A percentile compares a stretch with the other conserved stretches of the same genome.
phyloP scores from a whole-genome alignment of 2,888 invertebrate genomes.

The Cryptus viduatorius region DNA sequence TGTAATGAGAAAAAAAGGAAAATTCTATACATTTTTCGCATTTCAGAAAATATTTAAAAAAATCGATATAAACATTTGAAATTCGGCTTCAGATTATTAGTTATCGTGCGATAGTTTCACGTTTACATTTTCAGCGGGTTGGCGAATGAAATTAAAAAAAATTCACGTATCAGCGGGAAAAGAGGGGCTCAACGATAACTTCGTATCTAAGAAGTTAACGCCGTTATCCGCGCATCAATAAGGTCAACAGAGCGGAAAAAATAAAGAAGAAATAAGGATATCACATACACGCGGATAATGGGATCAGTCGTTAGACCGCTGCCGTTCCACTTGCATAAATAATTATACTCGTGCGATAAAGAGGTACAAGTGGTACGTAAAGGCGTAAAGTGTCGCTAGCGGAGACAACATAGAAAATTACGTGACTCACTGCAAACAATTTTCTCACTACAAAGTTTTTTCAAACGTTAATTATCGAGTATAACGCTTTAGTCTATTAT shows the following conservation, averaged over 20 bases:
- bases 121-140: too few relatives aligned
- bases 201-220: too few relatives aligned
- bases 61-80: too few relatives aligned
- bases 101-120: too few relatives aligned
- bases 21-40: too few relatives aligned
- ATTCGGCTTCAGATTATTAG: too few relatives aligned
- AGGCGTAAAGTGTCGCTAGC: slow-evolving; percentile 12
- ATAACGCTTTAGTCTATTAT: background rate
- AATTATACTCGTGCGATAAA: slow-evolving; percentile 47
- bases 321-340: slow-evolving; percentile 58
- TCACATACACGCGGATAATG: slow-evolving; percentile 28
- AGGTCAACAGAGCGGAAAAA: background rate
- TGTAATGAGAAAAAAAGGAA: background rate
- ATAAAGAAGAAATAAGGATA: slow-evolving; percentile 34
- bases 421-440: slow-evolving; percentile 14
- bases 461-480: background rate
- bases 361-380: slow-evolving; percentile 7
- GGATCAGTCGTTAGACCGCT: slow-evolving; percentile 15
- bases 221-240: too few relatives aligned
- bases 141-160: too few relatives aligned
- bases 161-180: too few relatives aligned
- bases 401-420: slow-evolving; percentile 23
- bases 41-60: too few relatives aligned
- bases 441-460: background rate
- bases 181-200: too few relatives aligned